A percentile compares a stretch with the other conserved stretches of the same genome.
phyloP scores from a whole-genome alignment of 2,113 vertebrate genomes.

The Daubentonia madagascariensis region DNA sequence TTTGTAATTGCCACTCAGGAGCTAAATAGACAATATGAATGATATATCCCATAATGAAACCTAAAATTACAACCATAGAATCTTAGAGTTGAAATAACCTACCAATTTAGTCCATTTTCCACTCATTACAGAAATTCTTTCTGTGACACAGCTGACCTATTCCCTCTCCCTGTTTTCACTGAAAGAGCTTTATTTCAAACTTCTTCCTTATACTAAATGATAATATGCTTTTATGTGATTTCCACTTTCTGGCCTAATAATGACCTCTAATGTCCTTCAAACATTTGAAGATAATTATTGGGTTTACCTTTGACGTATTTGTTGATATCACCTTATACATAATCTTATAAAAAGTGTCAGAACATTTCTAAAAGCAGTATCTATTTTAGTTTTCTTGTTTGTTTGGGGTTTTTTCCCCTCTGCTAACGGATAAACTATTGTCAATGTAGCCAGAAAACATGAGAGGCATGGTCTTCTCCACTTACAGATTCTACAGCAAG shows the following conservation, averaged over 20 bases:
- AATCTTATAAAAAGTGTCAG: neutral
- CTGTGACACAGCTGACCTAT: neutral
- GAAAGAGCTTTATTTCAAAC: neutral
- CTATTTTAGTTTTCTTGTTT: neutral
- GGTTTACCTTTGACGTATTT: neutral
- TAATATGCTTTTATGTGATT: constrained; percentile 13
- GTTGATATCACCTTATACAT: neutral
- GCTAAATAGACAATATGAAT: neutral
- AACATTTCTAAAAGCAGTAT: neutral
- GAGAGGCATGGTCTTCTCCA: neutral
- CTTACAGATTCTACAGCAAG: neutral
- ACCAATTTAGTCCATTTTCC: neutral
- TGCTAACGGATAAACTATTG: neutral
- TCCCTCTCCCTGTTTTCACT: neutral
- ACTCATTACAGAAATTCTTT: neutral
- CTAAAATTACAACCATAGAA: constrained; percentile 16
- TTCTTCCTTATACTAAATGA: neutral
- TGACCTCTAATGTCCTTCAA: neutral
- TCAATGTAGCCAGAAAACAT: neutral
- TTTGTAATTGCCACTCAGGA: neutral
- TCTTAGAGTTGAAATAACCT: constrained; percentile 8
- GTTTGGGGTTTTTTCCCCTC: neutral
- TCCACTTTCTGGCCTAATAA: neutral
- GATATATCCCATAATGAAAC: neutral
- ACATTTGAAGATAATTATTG: constrained; percentile 2